These are phyloP conservation scores for Pilophorus perplexus DNA, from an alignment of 2,888 invertebrate species.

Conservation along the genomic window DNA sequence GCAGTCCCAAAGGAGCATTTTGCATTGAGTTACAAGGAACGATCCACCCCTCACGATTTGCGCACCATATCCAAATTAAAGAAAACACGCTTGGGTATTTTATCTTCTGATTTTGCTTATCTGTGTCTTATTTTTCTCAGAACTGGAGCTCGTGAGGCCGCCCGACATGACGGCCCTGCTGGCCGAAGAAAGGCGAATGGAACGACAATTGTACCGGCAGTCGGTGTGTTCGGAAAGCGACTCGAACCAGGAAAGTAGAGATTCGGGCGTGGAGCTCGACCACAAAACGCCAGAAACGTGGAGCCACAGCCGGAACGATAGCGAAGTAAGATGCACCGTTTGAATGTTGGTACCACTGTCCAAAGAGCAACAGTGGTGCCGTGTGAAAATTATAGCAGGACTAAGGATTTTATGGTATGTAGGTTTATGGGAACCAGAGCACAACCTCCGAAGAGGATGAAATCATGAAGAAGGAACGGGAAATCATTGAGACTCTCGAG, in stretches of 20 bases:
- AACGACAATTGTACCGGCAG: conserved; percentile 72
- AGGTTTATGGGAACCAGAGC: conserved; percentile 66
- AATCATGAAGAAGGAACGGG: conserved; percentile 63
- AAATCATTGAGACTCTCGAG: conserved; percentile 64
- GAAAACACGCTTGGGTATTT: no score
- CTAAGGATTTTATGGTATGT: no score
- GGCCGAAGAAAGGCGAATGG: conserved; percentile 75
- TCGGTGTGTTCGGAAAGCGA: conserved; percentile 65
- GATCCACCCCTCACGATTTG: no score
- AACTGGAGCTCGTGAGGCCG: conserved; percentile 67
- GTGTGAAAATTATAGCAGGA: no score
- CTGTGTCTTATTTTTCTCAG: conserved; percentile 54
- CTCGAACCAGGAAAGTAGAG: conserved; percentile 64
- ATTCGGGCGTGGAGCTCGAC: conserved; percentile 75
- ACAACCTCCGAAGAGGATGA: conserved; percentile 75
- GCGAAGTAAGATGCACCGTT: conserved; percentile 63
- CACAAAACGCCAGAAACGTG: conserved; percentile 54
- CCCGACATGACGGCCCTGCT: conserved; percentile 77
- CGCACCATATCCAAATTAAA: no score
- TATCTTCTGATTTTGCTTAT: no score
- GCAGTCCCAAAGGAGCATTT: no score
- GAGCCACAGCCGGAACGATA: conserved; percentile 76
- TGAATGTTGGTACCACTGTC: no score
- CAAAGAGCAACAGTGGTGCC: no score
- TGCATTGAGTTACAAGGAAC: no score